Evolutionary conservation across 2,888 invertebrate species (phyloP), one percentile per base, ranked within the genome.

Genomic region (Marasmarcha lunaedactyla): DNA sequence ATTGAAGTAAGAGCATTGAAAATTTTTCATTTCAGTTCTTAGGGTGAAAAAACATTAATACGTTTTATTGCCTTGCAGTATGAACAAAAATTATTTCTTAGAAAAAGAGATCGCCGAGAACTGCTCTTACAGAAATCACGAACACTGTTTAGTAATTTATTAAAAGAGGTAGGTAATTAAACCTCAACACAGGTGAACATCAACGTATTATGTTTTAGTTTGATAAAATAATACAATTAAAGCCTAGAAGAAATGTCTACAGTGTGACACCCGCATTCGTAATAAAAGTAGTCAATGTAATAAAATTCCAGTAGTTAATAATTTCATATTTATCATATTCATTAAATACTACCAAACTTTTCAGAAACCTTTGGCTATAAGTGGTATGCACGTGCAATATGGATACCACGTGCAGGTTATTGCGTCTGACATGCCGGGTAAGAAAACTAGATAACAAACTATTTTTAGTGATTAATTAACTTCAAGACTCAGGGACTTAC

Each of bases 401-500:
- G 79, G 79, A 39, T 81, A 54, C 47, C 76, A 81, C 46, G 78
- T 73, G 4, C 81, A 81, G 59, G 41, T 81, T 36, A 70, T 84
- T 35, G 83, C 84, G 33, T 71, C 83, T 15, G 79, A 83, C 52
- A 73, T 83, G 65, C 71, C 67, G 55, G 72, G 76, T 71, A 55
- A 14, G 13, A 10, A 10, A n/a, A n/a, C n/a, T n/a, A n/a, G n/a
- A n/a, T n/a, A n/a, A n/a, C n/a, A n/a, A n/a, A n/a, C n/a, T n/a
- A n/a, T n/a, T n/a, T n/a, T n/a, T n/a, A n/a, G n/a, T n/a, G n/a
- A n/a, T n/a, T n/a, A n/a, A n/a, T n/a, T n/a, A n/a, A n/a, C n/a
- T n/a, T n/a, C n/a, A n/a, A n/a, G n/a, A n/a, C n/a, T n/a, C n/a
- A n/a, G n/a, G n/a, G n/a, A n/a, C n/a, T n/a, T n/a, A n/a, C n/a